Evolutionary conservation across 1,140 invertebrate genomes (phyloP).

Genomic region (Caenorhabditis elegans): DNA sequence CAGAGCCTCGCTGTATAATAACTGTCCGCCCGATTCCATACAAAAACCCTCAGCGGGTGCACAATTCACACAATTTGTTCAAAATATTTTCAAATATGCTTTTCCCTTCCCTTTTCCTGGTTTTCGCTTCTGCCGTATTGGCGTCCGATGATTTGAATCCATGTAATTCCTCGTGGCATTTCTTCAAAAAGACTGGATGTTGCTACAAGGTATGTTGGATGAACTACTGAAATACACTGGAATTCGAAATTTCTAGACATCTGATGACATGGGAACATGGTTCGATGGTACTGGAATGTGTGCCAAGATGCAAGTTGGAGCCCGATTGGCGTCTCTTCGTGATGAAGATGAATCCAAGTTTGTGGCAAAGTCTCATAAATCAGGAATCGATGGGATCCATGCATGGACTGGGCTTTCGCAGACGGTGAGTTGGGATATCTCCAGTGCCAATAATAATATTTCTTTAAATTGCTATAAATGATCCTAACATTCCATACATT

Average conservation of each 20-base stretch:
- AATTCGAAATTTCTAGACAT: not conserved
- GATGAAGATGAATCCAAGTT: not conserved
- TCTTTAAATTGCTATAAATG: no score
- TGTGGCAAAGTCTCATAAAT: not conserved
- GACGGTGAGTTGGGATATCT: no score
- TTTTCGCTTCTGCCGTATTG: not conserved
- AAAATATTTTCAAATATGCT: not conserved
- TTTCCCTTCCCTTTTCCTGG: not conserved
- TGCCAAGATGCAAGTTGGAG: not conserved
- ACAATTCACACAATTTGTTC: no score
- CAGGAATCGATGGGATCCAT: not conserved
- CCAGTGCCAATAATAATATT: no score
- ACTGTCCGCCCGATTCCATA: not conserved
- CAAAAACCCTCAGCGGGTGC: no score
- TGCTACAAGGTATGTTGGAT: not conserved
- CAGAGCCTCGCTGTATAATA: not conserved
- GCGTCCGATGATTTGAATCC: not conserved
- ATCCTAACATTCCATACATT: no score
- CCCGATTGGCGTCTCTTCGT: not conserved
- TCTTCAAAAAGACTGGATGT: not conserved
- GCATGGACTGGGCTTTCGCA: constrained; percentile 6
- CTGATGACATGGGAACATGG: not conserved
- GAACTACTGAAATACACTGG: not conserved
- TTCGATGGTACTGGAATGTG: not conserved
- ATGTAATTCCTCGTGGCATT: not conserved